Percentiles rank a stretch among this genome's conserved stretches.
These are phyloP conservation scores for Periophthalmus modestus DNA, from an alignment of 2,113 vertebrate species.

Conservation along the genomic window DNA sequence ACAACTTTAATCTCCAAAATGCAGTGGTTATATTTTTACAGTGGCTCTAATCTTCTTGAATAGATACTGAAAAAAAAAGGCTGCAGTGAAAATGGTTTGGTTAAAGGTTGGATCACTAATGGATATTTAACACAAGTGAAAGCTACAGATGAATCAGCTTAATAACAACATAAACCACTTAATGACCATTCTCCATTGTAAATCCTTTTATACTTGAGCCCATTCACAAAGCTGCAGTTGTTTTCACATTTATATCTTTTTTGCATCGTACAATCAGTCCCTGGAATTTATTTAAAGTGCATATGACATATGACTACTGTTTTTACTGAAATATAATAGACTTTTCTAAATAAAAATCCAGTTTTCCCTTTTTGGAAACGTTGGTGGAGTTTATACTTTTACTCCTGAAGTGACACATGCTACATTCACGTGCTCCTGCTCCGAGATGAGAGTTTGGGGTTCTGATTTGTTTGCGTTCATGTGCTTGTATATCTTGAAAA, in stretches of 20 bases:
- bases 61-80: neutral
- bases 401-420: too few species aligned
- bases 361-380: too few species aligned
- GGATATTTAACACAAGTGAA: neutral
- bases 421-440: too few species aligned
- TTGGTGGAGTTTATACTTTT: too few species aligned
- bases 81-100: neutral
- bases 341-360: too few species aligned
- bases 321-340: too few species aligned
- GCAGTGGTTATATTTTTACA: neutral
- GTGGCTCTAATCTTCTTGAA: neutral
- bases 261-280: constrained; percentile 30
- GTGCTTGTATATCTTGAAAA: too few species aligned
- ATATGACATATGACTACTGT: too few species aligned
- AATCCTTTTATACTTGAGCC: neutral
- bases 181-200: neutral
- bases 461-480: too few species aligned
- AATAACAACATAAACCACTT: neutral
- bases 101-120: constrained; percentile 7
- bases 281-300: constrained; percentile 46
- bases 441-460: too few species aligned
- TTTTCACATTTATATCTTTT: neutral
- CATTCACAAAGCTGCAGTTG: neutral
- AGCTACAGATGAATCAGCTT: neutral
- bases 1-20: too few species aligned